Percentiles rank a stretch among this genome's conserved stretches.
These are phyloP conservation scores for Neodiprion virginianus DNA, from an alignment of 1,140 invertebrate species.

Conservation along the genomic window DNA sequence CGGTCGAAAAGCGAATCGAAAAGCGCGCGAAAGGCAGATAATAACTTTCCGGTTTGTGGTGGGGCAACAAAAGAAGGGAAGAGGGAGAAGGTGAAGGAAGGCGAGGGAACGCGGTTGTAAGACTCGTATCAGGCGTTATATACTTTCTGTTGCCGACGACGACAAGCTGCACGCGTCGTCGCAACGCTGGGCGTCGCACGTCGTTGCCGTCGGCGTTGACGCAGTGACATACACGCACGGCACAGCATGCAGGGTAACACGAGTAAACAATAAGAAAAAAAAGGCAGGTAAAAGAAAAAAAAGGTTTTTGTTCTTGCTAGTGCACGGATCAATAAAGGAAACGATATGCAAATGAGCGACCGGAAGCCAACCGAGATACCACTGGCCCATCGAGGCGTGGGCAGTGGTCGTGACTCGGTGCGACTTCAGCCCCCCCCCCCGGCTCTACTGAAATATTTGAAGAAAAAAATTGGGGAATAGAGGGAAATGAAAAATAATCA, in stretches of 20 bases:
- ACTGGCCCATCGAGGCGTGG: constrained; percentile 39
- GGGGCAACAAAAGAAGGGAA: too few relatives aligned
- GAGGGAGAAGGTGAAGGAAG: constrained; percentile 18
- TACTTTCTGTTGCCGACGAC: not conserved
- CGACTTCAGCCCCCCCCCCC: not conserved
- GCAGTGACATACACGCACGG: not conserved
- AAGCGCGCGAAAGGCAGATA: constrained; percentile 27
- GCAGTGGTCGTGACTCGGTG: constrained; percentile 45
- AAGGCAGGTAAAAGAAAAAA: constrained; percentile 36
- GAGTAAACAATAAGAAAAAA: constrained; percentile 23
- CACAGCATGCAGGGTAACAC: constrained; percentile 30
- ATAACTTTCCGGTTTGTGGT: constrained; percentile 6
- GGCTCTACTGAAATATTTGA: not conserved
- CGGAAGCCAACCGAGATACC: constrained; percentile 49
- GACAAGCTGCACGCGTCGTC: constrained; percentile 26
- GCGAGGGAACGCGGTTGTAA: too few relatives aligned
- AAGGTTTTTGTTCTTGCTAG: constrained; percentile 29
- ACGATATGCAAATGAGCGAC: constrained; percentile 46
- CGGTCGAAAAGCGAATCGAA: constrained; percentile 16
- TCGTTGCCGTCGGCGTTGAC: constrained; percentile 36
- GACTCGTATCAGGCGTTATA: too few relatives aligned
- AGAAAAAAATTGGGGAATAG: not conserved
- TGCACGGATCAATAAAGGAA: constrained; percentile 49
- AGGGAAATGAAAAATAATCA: too few relatives aligned
- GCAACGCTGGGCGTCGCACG: constrained; percentile 36